Evolutionary conservation across 2,113 vertebrate species (phyloP).

Genomic region (Actenoides lindsayi): DNA sequence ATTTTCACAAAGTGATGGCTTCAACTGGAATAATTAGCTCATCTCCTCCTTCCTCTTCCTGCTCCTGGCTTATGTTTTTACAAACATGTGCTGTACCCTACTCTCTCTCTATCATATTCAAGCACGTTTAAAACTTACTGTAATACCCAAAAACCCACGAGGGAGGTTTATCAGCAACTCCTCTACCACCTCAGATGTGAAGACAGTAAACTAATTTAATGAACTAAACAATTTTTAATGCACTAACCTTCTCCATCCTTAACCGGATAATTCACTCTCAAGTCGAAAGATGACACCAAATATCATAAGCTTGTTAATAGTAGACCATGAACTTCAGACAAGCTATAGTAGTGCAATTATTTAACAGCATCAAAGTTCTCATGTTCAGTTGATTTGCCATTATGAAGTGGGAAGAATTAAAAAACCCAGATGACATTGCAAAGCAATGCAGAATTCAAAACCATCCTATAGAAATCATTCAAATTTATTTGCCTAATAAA

Average conservation of each 20-base stretch:
- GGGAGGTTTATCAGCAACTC: not conserved
- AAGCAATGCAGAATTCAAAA: not conserved
- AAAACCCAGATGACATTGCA: not conserved
- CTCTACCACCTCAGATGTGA: not conserved
- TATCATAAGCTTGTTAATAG: not conserved
- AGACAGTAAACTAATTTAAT: not conserved
- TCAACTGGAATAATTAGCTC: conserved; percentile 24
- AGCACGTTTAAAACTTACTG: not conserved
- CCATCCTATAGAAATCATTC: not conserved
- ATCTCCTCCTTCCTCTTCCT: conserved; percentile 24
- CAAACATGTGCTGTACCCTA: not conserved
- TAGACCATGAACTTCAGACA: not conserved
- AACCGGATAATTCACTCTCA: not conserved
- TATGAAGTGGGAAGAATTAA: not conserved
- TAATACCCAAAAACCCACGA: fast-evolving
- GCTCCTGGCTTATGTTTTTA: not conserved
- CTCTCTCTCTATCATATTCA: not conserved
- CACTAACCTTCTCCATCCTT: not conserved
- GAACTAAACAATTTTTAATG: not conserved
- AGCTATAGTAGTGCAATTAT: not conserved
- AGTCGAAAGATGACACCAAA: not conserved
- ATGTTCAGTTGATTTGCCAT: not conserved
- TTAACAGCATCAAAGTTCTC: not conserved
- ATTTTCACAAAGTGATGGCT: not conserved
- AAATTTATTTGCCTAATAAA: not conserved